These are phyloP conservation scores for Athene cunicularia DNA, from an alignment of 2,113 vertebrate genomes.

Conservation along the genomic window DNA sequence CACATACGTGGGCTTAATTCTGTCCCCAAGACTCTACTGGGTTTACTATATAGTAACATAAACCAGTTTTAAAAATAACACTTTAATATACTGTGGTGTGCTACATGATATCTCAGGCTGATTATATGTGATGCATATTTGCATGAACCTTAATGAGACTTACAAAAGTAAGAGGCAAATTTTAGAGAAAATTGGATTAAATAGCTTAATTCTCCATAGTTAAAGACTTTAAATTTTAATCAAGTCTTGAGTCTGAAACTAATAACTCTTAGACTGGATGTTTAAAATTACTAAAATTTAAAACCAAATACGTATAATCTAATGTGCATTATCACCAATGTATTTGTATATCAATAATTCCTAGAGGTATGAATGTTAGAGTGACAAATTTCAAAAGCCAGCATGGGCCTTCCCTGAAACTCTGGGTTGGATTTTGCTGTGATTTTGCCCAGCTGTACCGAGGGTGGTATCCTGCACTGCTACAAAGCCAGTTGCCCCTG, in stretches of 20 bases:
- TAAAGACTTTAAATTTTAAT: slow-evolving; percentile 14
- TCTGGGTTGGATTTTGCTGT: neutral
- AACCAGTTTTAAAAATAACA: neutral
- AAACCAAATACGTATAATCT: neutral
- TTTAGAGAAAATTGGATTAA: slow-evolving; percentile 22
- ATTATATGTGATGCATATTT: neutral
- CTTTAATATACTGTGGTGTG: neutral
- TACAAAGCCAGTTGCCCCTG: neutral
- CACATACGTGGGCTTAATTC: rapidly evolving
- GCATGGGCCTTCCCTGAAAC: neutral
- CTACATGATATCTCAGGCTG: neutral
- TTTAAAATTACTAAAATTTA: neutral
- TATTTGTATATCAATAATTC: neutral
- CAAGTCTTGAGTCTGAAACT: neutral
- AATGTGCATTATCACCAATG: neutral
- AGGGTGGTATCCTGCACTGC: neutral
- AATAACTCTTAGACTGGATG: neutral
- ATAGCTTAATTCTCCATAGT: neutral
- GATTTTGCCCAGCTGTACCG: neutral
- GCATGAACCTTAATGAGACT: neutral
- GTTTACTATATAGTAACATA: neutral
- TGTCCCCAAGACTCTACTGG: neutral
- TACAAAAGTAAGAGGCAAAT: neutral
- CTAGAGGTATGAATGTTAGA: neutral
- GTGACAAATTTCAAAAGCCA: neutral